phyloP scores from a whole-genome alignment of 2,113 vertebrate species.

The Stictonetta naevosa region DNA sequence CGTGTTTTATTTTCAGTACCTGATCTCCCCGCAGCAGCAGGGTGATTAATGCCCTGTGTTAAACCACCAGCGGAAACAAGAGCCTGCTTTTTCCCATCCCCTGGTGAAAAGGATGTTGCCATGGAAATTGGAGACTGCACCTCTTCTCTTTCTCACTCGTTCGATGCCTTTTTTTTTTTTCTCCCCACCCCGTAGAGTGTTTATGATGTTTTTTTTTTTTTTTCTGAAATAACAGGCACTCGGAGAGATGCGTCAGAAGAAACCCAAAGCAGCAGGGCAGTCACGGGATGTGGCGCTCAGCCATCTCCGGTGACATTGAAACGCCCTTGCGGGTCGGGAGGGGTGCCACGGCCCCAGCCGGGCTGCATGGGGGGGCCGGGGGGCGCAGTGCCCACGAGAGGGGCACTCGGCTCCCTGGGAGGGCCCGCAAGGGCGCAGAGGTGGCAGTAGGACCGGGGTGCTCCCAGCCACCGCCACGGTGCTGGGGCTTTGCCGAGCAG shows the following conservation, averaged over 20 bases:
- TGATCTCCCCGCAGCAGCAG: background rate
- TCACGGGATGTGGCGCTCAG: background rate
- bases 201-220: background rate
- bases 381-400: background rate
- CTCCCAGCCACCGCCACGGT: background rate
- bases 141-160: background rate
- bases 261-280: background rate
- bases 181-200: background rate
- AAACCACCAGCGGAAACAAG: background rate
- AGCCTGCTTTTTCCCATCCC: conserved; percentile 50
- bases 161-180: background rate
- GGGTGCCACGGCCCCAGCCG: background rate
- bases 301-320: background rate
- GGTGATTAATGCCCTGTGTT: conserved; percentile 5
- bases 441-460: background rate
- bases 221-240: conserved; percentile 6
- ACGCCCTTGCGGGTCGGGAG: conserved; percentile 12
- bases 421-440: background rate
- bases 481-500: background rate
- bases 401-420: background rate
- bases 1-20: background rate
- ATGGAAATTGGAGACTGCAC: conserved; percentile 65
- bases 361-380: background rate
- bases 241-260: conserved; percentile 17
- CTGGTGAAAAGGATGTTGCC: conserved; percentile 59